These are phyloP conservation scores for Mya arenaria DNA, from an alignment of 1,140 invertebrate species.

Conservation along the genomic window DNA sequence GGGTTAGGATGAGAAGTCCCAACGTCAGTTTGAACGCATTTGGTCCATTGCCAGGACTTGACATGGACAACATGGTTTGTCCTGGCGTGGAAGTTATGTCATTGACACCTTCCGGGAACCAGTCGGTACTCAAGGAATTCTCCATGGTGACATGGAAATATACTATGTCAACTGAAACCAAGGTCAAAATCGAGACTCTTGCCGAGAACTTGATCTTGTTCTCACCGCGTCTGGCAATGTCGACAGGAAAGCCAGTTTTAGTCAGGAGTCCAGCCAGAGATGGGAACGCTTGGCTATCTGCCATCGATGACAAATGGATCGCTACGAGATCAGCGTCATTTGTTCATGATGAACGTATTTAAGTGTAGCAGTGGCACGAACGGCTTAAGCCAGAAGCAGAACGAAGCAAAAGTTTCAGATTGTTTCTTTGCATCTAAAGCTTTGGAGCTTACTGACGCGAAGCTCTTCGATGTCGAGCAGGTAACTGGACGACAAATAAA, in stretches of 20 bases:
- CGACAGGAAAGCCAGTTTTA: conserved; percentile 19
- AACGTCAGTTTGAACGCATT: background rate
- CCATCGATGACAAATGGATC: conserved; percentile 23
- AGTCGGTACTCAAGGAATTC: conserved; percentile 16
- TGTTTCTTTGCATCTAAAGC: no score
- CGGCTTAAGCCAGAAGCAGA: no score
- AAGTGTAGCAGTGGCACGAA: no score
- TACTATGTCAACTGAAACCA: no score
- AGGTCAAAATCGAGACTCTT: no score
- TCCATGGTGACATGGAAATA: conserved; percentile 20
- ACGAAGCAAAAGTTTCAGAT: no score
- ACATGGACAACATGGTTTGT: background rate
- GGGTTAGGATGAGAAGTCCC: conserved; percentile 4
- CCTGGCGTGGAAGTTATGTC: background rate
- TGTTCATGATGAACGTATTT: conserved; percentile 42
- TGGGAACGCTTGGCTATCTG: conserved; percentile 3
- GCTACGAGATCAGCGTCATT: background rate
- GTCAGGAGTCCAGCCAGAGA: background rate
- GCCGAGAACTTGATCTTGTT: conserved; percentile 15
- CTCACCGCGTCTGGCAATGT: conserved; percentile 8
- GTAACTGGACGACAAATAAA: no score
- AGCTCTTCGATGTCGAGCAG: no score
- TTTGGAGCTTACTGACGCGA: no score
- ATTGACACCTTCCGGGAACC: background rate
- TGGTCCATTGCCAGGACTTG: background rate